These are phyloP conservation scores for Fragum fragum DNA, from an alignment of 2,888 invertebrate genomes.

Conservation along the genomic window DNA sequence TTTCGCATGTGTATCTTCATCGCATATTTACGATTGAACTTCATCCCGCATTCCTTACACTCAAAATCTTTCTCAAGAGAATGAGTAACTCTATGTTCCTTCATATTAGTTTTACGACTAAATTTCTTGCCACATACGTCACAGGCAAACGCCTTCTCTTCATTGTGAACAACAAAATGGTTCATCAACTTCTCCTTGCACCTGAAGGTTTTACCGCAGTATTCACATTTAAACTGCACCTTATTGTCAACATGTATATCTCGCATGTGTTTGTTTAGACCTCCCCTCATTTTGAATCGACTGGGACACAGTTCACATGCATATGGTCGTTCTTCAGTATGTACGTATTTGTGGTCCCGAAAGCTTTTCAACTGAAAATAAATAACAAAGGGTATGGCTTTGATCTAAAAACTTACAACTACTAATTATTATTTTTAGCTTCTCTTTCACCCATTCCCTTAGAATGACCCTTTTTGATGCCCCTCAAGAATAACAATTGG, in stretches of 20 bases:
- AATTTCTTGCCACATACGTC: conserved; percentile 55
- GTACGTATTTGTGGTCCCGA: conserved; percentile 44
- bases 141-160: conserved; percentile 53
- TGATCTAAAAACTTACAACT: too few species aligned
- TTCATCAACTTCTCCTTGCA: conserved; percentile 45
- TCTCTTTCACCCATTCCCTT: too few species aligned
- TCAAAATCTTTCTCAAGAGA: conserved; percentile 54
- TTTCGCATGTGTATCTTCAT: conserved; percentile 64
- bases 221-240: conserved; percentile 49
- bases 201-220: conserved; percentile 50
- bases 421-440: too few species aligned
- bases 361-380: conserved; percentile 44
- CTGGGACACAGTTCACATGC: conserved; percentile 41
- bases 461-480: too few species aligned
- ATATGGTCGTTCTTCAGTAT: conserved; percentile 42
- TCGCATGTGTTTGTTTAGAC: conserved; percentile 45
- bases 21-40: conserved; percentile 52
- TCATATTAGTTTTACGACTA: conserved; percentile 46
- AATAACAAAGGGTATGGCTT: too few species aligned
- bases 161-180: conserved; percentile 51
- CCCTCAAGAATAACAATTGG: too few species aligned
- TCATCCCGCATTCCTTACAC: conserved; percentile 51
- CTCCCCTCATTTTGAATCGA: conserved; percentile 44
- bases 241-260: conserved; percentile 38
- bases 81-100: conserved; percentile 49